Conservation (phyloP, 2,113 vertebrate genomes). For the Pollimyrus isidori region DNA sequence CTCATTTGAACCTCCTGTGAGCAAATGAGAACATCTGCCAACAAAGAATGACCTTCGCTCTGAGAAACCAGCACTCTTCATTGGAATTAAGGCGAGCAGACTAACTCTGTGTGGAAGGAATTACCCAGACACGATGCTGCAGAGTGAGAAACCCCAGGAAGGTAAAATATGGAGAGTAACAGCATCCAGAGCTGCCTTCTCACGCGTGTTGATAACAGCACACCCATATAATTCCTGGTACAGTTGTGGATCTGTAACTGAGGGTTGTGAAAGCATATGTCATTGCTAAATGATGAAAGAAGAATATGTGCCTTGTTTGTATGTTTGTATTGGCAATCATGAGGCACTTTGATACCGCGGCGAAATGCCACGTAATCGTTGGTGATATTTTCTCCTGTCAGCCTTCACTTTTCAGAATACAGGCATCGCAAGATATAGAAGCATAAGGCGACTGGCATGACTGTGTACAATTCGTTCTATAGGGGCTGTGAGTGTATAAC, state of each 20-base stretch:
- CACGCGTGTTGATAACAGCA: not conserved
- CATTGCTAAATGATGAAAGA: not conserved
- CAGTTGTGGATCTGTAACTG: not conserved
- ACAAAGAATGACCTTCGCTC: not conserved
- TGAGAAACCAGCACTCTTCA: not conserved
- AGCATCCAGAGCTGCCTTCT: not conserved
- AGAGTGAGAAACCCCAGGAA: not conserved
- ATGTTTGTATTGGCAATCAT: not conserved
- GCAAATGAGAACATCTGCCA: not conserved
- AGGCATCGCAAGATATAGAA: not conserved
- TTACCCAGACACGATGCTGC: not conserved
- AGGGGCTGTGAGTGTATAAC: not conserved
- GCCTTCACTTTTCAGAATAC: not conserved
- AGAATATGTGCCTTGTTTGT: not conserved
- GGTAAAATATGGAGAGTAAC: not conserved
- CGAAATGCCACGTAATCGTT: not conserved
- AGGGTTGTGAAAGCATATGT: not conserved
- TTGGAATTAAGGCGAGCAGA: not conserved
- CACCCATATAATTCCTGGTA: not conserved
- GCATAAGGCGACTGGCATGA: not conserved
- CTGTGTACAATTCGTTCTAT: not conserved
- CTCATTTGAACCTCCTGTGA: not conserved
- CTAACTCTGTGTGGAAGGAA: not conserved
- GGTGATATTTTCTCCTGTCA: not conserved
- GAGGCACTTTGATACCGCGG: not conserved